Evolutionary conservation across 2,888 invertebrate species (phyloP), one percentile per base, ranked within the genome.

Genomic region (Camptogramma bilineatum): DNA sequence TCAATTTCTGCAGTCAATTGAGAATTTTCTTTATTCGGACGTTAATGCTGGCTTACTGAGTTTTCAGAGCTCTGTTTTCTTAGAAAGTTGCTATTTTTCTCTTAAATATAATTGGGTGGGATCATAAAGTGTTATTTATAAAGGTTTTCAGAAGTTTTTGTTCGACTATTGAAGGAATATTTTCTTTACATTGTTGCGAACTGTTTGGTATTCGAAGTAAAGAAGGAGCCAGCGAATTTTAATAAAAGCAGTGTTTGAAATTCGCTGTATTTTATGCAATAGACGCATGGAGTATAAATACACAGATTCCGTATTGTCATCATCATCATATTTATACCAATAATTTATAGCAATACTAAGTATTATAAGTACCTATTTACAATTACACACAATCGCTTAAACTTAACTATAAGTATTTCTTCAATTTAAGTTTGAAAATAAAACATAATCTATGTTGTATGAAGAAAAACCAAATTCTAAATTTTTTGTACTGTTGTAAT

Each of bases 1-100:
- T 80, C 78, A 80, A 80, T 77, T 77, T 79, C 76, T 69, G 75
- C 76, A 77, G 72, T 73, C 75, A 71, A 77, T 76, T 75, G 67
- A 66, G 73, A 72, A 64, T 73, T 73, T 69, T 66, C 64, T 73
- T 73, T 77, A 75, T 71, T 73, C 53, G 51, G 66, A 71, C 55
- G 63, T 52, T 56, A 64, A 61, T 65, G 53, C 3, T 39, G 50
- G 52, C 53, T 61, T 61, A 53, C 48, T 24, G 44, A 59, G 52
- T 52, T 61, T 54, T 59, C 58, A 47, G 54, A 66, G 50, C 50
- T 52, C 51, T 46, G 56, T 62, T 58, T 62, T 66, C 54, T 58
- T 59, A 39, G 19, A 58, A 58, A 52, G 44, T 62, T 54, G 48
- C 16, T 18, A 44, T 54, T 62, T 59, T 58, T 55, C 65, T 54